These are phyloP conservation scores for Styela plicata DNA, from an alignment of 23 tunicate species.

Conservation along the genomic window DNA sequence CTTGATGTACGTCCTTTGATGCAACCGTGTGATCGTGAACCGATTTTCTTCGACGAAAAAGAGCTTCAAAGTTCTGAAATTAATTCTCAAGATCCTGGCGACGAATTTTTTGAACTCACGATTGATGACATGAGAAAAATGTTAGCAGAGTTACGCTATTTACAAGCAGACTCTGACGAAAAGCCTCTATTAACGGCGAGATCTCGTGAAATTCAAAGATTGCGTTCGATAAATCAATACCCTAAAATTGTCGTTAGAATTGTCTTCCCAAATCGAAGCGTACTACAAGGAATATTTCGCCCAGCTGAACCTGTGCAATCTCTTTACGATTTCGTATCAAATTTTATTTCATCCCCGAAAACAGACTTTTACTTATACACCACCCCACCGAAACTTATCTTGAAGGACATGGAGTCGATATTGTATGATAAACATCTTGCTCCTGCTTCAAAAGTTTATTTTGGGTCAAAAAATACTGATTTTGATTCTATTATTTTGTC, in stretches of 20 bases:
- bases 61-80: neutral
- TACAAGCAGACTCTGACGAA: constrained; percentile 15
- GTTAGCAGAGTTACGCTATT: constrained; percentile 30
- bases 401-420: constrained; percentile 35
- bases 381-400: constrained; percentile 44
- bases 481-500: constrained; percentile 8
- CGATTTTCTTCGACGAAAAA: constrained; percentile 34
- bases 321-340: constrained; percentile 39
- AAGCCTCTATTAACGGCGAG: constrained; percentile 21
- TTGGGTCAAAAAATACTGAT: constrained; percentile 1
- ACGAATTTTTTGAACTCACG: constrained; percentile 69
- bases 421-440: constrained; percentile 39
- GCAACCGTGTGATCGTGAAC: constrained; percentile 32
- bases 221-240: constrained; percentile 24
- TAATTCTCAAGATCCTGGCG: constrained; percentile 24
- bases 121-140: constrained; percentile 51
- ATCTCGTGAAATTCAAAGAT: constrained; percentile 19
- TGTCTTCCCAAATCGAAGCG: constrained; percentile 39
- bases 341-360: constrained; percentile 2
- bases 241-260: constrained; percentile 45
- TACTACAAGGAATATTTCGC: constrained; percentile 55
- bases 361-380: constrained; percentile 31
- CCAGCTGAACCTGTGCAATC: constrained; percentile 36
- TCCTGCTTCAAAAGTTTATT: constrained; percentile 30
- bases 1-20: neutral